phyloP scores from a whole-genome alignment of 2,888 invertebrate genomes.

The Gandaritis pyraliata region DNA sequence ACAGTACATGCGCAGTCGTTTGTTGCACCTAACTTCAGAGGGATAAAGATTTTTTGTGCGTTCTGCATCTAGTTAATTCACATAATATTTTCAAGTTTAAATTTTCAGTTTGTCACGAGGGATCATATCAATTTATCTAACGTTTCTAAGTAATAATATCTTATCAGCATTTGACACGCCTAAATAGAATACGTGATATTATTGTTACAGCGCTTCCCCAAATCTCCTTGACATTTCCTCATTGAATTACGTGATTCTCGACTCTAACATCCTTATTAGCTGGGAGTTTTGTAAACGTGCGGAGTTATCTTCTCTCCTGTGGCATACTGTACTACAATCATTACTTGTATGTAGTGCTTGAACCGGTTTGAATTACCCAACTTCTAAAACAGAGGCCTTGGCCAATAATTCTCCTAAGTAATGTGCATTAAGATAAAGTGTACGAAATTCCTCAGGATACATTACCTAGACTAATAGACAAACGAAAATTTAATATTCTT shows the following conservation, averaged over 20 bases:
- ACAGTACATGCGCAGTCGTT: too few species aligned
- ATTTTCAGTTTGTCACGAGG: too few species aligned
- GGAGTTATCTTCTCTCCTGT: constrained; percentile 4
- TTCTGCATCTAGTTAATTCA: too few species aligned
- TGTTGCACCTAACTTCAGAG: too few species aligned
- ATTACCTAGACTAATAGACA: background rate
- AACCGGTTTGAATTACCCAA: constrained; percentile 43
- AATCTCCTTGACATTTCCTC: constrained; percentile 7
- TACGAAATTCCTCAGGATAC: constrained; percentile 14
- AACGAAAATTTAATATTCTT: too few species aligned
- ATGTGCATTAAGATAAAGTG: constrained; percentile 25
- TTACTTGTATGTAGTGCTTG: background rate
- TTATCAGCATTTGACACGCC: background rate
- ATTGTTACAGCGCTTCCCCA: constrained; percentile 1
- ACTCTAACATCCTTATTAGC: constrained; percentile 2
- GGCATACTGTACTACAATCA: constrained; percentile 4
- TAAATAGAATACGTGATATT: constrained; percentile 8
- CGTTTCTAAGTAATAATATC: too few species aligned
- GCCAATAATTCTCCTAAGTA: constrained; percentile 29
- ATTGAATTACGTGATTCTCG: constrained; percentile 4
- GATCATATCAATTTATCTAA: too few species aligned
- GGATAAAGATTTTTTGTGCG: too few species aligned
- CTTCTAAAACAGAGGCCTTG: constrained; percentile 37
- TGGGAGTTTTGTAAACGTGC: constrained; percentile 9
- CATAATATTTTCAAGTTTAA: too few species aligned